Conservation (phyloP, 1,140 invertebrate genomes). For the Sitobion miscanthi region DNA sequence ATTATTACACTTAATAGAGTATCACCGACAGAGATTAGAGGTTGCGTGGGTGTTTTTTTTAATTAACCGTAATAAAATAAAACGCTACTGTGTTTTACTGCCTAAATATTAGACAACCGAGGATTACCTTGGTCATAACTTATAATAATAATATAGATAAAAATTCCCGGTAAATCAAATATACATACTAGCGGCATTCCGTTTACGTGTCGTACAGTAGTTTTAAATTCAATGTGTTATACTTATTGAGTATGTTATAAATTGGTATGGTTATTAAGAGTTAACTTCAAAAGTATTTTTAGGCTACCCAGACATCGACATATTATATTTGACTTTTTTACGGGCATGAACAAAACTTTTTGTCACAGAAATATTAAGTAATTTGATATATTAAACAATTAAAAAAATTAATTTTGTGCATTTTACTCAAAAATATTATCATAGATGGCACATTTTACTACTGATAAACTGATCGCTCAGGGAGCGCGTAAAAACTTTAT, state of each 20-base stretch:
- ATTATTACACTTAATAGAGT: not conserved
- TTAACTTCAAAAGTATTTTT: not conserved
- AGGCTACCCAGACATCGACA: not conserved
- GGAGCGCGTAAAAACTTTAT: too few relatives aligned
- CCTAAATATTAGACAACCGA: not conserved
- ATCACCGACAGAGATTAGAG: not conserved
- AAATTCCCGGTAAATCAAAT: not conserved
- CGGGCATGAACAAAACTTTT: not conserved
- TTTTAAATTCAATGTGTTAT: not conserved
- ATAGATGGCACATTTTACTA: too few relatives aligned
- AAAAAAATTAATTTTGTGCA: too few relatives aligned
- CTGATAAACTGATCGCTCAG: not conserved
- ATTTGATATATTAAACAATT: too few relatives aligned
- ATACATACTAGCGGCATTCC: not conserved
- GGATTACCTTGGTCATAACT: not conserved
- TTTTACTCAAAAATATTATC: too few relatives aligned
- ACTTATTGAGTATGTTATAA: not conserved
- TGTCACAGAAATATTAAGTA: too few relatives aligned
- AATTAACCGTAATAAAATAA: not conserved
- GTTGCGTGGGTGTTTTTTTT: not conserved
- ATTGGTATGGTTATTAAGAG: not conserved
- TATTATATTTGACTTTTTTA: not conserved
- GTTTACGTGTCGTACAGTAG: not conserved
- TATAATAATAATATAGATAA: not conserved
- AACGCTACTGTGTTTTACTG: not conserved